phyloP scores from a whole-genome alignment of 2,113 vertebrate genomes.

The Antechinus stuartii region DNA sequence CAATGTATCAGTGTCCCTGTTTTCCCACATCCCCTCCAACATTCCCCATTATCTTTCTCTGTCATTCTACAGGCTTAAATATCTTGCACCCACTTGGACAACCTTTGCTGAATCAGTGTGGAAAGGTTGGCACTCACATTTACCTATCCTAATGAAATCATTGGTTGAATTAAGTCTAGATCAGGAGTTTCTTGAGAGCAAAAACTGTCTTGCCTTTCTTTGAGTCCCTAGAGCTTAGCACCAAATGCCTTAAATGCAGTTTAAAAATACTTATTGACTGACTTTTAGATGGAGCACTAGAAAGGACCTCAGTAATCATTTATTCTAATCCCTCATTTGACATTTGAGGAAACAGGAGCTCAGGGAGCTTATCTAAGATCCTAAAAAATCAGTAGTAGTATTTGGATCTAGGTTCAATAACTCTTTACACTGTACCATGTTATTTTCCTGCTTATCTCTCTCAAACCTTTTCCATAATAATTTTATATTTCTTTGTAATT shows the following conservation, averaged over 20 bases:
- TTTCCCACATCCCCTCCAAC: too few relatives aligned
- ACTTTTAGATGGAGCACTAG: not conserved
- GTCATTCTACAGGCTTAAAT: not conserved
- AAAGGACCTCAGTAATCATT: not conserved
- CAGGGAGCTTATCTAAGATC: too few relatives aligned
- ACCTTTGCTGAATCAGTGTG: not conserved
- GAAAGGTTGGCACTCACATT: not conserved
- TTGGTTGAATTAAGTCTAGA: not conserved
- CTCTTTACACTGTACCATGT: too few relatives aligned
- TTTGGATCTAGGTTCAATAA: not conserved
- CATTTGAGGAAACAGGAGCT: not conserved
- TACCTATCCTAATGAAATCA: not conserved
- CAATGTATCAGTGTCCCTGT: too few relatives aligned
- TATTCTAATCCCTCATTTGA: not conserved
- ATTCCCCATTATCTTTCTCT: too few relatives aligned
- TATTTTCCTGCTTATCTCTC: too few relatives aligned
- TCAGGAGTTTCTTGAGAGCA: not conserved
- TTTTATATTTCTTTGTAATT: too few relatives aligned
- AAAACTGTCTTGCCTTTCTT: not conserved
- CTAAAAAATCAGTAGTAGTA: not conserved
- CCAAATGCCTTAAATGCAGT: not conserved
- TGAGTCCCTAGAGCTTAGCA: not conserved
- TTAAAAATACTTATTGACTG: not conserved
- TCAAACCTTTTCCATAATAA: too few relatives aligned
- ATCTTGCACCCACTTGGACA: not conserved